These are phyloP conservation scores for Desmophyllum pertusum DNA, from an alignment of 92 coral and sea anemone species.

Conservation along the genomic window DNA sequence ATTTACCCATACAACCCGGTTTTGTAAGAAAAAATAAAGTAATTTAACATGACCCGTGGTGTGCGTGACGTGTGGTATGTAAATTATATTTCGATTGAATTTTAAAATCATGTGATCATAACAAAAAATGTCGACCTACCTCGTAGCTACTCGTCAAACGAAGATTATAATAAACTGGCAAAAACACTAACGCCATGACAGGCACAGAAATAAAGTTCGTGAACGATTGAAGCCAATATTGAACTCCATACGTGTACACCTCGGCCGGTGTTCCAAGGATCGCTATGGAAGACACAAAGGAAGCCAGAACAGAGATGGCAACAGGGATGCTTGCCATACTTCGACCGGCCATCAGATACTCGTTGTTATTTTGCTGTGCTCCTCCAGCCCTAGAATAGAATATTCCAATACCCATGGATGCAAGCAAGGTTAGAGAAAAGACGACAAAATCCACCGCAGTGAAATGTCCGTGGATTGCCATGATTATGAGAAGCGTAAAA, in stretches of 20 bases:
- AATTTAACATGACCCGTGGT: background rate
- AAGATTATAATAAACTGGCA: conserved; percentile 71
- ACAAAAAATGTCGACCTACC: conserved; percentile 51
- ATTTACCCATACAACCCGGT: background rate
- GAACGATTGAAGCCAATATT: conserved; percentile 53
- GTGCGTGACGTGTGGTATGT: background rate
- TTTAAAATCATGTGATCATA: background rate
- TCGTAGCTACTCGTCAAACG: conserved; percentile 73
- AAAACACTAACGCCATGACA: conserved; percentile 59
- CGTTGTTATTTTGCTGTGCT: conserved; percentile 64
- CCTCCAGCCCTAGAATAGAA: conserved; percentile 69
- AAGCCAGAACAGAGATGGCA: conserved; percentile 72
- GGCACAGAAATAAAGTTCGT: conserved; percentile 69
- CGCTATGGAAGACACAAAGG: conserved; percentile 77
- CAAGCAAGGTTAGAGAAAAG: conserved; percentile 57
- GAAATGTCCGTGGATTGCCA: conserved; percentile 59
- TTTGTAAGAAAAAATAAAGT: background rate
- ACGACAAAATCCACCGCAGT: conserved; percentile 56
- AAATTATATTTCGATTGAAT: background rate
- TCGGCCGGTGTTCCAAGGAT: conserved; percentile 76
- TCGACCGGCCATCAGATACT: conserved; percentile 76
- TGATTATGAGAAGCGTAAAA: background rate
- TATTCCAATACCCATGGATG: conserved; percentile 72
- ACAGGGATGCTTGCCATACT: conserved; percentile 75
- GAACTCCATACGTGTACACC: conserved; percentile 65